phyloP scores from a whole-genome alignment of 2,113 vertebrate species.

The Heterotilapia buettikoferi region DNA sequence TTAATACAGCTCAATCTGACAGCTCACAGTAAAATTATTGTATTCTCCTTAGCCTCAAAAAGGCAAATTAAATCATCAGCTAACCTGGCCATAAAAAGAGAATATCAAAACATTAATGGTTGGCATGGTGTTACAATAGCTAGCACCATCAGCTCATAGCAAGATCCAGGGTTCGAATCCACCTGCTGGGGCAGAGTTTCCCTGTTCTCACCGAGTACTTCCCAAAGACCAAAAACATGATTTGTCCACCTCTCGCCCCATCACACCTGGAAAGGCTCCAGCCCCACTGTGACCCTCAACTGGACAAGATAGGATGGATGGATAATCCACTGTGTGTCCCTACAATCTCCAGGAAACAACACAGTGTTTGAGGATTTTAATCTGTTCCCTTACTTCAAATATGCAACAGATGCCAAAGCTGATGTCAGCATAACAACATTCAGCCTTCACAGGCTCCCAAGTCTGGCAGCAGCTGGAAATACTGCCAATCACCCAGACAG shows the following conservation, averaged over 20 bases:
- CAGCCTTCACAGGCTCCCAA: not conserved
- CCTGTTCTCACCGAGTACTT: fast-evolving
- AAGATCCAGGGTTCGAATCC: not conserved
- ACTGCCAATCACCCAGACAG: conserved; percentile 30
- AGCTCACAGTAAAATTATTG: not conserved
- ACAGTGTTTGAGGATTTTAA: not conserved
- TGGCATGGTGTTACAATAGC: not conserved
- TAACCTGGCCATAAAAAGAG: not conserved
- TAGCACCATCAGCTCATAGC: not conserved
- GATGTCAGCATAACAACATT: conserved; percentile 10
- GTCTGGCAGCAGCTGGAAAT: conserved; percentile 35
- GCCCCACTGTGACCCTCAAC: not conserved
- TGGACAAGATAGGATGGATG: not conserved
- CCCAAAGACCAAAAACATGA: not conserved
- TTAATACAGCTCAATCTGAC: not conserved
- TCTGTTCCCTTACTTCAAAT: not conserved
- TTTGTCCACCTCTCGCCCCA: not conserved
- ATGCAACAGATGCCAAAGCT: conserved; percentile 31
- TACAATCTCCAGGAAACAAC: not conserved
- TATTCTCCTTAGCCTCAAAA: not conserved
- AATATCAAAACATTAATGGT: not conserved
- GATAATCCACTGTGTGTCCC: not conserved
- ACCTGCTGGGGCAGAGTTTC: not conserved
- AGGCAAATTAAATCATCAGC: not conserved
- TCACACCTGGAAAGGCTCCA: not conserved